Base-by-base conservation (phyloP, 2,888 invertebrate species). In the Pyrgus malvae region DNA sequence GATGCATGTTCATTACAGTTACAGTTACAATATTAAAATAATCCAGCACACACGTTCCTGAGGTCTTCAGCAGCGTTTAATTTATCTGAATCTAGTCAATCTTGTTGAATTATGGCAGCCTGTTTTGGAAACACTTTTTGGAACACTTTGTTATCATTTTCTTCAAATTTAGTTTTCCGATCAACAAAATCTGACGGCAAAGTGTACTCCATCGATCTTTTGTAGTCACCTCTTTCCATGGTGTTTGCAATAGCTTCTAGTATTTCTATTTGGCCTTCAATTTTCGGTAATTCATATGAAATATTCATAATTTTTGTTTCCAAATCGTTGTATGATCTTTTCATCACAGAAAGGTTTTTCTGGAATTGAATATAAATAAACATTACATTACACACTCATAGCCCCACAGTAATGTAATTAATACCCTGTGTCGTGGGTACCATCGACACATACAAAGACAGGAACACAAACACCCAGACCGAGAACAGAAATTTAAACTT, bases 211-310 rank as follows among this genome's bases (percentile, higher is more conserved):
- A 67, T 72, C n/a, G 76, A 71, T 56, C 74, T 66, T 77, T 78
- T 78, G 19, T 55, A 62, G 11, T 73, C 64, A 31, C 65, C 68
- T n/a, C 51, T 63, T 3, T 78, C 75, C 9, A 81, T 55, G 5
- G 68, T 72, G 29, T 64, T 71, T 0, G 83, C 75, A 14, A 88
- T 56, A 1, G 75, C 67, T 65, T 83, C 84, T 48, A 89, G 66
- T 7, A 82, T 67, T 55, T 80, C 78, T 1, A 88, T 66, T 67
- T 89, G 83, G 0, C 80, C 79, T 71, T 85, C 83, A 6, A 89
- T 64, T 58, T 78, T 88, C 0, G 87, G 86, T 6, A 89, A 53
- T 41, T 83, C 81, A 51, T 73, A 62, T 0, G 85, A 75, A 51
- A 83, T 70, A 41, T 66, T 73, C 0, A 67, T 59, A 23, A 89